These are phyloP conservation scores for Agrochola litura DNA, from an alignment of 2,888 invertebrate genomes.

Conservation along the genomic window DNA sequence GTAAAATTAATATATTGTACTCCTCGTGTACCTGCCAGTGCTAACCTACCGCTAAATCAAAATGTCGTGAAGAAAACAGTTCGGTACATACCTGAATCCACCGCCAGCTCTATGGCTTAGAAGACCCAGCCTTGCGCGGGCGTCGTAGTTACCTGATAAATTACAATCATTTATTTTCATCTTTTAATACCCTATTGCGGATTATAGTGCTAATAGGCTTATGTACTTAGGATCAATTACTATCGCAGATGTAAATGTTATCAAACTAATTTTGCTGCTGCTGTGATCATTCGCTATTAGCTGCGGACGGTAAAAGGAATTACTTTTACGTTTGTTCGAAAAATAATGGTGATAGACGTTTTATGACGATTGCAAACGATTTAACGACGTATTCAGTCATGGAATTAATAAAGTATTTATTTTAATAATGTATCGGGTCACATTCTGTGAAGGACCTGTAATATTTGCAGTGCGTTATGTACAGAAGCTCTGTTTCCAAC, in stretches of 20 bases:
- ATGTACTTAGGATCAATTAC: neutral
- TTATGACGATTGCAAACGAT: neutral
- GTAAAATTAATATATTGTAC: neutral
- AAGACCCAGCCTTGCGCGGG: constrained; percentile 70
- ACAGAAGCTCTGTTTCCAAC: neutral
- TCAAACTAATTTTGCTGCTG: neutral
- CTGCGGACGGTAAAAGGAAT: neutral
- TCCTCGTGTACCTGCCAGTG: neutral
- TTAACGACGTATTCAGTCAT: neutral
- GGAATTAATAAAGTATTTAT: neutral
- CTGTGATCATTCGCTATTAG: too few species aligned
- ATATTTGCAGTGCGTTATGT: neutral
- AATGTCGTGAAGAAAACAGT: neutral
- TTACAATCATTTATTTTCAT: constrained; percentile 18
- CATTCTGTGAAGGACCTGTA: neutral
- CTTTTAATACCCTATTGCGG: constrained; percentile 8
- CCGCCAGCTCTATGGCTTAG: constrained; percentile 75
- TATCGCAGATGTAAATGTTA: constrained; percentile 1
- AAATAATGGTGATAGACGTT: neutral
- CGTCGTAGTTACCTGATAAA: constrained; percentile 74
- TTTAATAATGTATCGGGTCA: neutral
- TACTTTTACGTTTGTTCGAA: neutral
- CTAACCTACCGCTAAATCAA: neutral
- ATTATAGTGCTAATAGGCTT: constrained; percentile 33
- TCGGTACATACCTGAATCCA: constrained; percentile 71